Evolutionary conservation across 2,113 vertebrate genomes (phyloP), one percentile per base, ranked within the genome.

Genomic region (Raphicerus campestris): DNA sequence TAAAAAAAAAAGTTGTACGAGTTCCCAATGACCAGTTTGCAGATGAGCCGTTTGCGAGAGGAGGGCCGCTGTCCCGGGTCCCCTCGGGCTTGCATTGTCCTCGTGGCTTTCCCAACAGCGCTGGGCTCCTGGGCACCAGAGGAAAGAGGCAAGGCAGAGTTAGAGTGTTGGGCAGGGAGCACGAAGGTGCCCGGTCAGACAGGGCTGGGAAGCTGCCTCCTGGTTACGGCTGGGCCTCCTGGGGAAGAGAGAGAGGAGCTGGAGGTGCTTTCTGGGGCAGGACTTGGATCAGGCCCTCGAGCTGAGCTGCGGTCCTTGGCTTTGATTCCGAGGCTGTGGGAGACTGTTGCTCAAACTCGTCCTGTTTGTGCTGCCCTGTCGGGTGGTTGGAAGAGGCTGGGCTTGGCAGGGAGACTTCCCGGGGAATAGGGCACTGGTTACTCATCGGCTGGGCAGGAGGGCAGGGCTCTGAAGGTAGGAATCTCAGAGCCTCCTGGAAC

Each of bases 131-230:
- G 85, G 78, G 55, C 4, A 3, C 1, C 14, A 47, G 82, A 86
- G 35, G n/a, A 32, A 66, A 35, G 1, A 0, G 3, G 81, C 0
- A 0, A 2, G 7, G 32, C 51, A 26, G 35, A 53, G 60, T 35
- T 70, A 20, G 22, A 22, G 10, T 39, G 66, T 22, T 22, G 66
- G 66, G 35, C 35, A 73, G 35, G 66, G 66, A 73, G 66, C n/a
- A 11, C 15, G 3, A 17, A 39, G 53, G 49, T 55, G 11, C 26
- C 4, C 5, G 6, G 49, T 78, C 49, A 58, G 85, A 16, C 49
- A 19, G 22, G 9, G 9, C 11, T n/a, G 81, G 73, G 85, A 17
- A 0, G 49, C n/a, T 20, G 81, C 39, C 53, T 2, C 35, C 39
- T 1, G 20, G 26, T 15, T n/a, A 7, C 0, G 7, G 16, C 92